Base-by-base conservation (phyloP, 2,113 vertebrate genomes). In the Colaptes auratus region DNA sequence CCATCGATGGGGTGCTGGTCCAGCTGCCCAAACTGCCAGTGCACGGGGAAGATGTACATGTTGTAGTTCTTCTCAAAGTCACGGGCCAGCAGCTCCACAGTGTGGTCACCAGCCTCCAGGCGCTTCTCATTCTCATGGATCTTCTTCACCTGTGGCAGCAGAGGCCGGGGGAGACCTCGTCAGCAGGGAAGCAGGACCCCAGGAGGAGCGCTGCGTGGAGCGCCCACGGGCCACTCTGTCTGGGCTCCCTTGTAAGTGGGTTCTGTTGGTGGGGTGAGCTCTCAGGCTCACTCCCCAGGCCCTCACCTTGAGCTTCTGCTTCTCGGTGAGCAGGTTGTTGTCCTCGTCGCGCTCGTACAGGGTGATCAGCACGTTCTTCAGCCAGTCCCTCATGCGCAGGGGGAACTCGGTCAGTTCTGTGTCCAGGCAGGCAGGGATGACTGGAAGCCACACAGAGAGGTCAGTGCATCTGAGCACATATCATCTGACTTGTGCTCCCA, bases 1-100 rank as follows among this genome's bases (percentile, higher is more conserved):
- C 99, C 98, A 7, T 99, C 99, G 0, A 97, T 92, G 72, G 99
- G 99, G 95, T 99, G 99, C 97, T 99, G 99, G 97, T 99, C 99
- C 53, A 99, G 98, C 98, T 99, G 99, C 42, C 99, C 99, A 0
- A 99, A 99, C 97, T 99, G 99, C 99, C 99, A 99, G 97, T 99
- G 99, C 80, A 99, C 99, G 0, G 99, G 99, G 98, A 99, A 99
- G 98, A 99, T 98, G 98, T 99, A 99, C 99, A 99, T 99, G 96
- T 99, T 99, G 98, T 99, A 99, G 98, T 99, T 99, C 98, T 99
- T 99, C 97, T 99, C 98, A 15, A 99, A 99, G 98, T 99, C 99
- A 3, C 98, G 98, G 46, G 98, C 99, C 97, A 99, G 98, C 89
- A 99, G 98, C 97, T 99, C 99, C 98, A 99, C 95, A 0, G 99